These are phyloP conservation scores for Podilymbus podiceps DNA, from an alignment of 2,113 vertebrate species.

Conservation along the genomic window DNA sequence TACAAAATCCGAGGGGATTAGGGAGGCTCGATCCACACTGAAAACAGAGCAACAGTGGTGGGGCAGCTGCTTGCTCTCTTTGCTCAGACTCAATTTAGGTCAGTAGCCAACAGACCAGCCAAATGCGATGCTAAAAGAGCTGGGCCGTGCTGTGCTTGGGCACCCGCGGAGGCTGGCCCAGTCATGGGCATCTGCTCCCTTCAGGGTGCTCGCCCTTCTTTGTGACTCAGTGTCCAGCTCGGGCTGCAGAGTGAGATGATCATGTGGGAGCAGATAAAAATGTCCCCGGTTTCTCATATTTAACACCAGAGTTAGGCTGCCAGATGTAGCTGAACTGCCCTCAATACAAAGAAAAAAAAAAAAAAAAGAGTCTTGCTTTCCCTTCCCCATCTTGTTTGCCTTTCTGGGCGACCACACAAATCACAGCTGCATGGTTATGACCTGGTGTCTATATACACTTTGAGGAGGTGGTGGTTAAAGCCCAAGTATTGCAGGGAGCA, in stretches of 20 bases:
- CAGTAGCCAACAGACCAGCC: conserved; percentile 24
- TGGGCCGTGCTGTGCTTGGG: neutral
- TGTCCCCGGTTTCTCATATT: fast-evolving
- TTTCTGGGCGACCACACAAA: fast-evolving
- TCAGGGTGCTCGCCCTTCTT: fast-evolving
- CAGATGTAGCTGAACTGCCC: neutral
- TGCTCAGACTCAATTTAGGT: conserved; percentile 70
- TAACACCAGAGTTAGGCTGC: neutral
- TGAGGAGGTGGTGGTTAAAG: neutral
- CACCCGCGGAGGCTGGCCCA: neutral
- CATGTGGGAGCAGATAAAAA: neutral
- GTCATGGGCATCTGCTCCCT: fast-evolving
- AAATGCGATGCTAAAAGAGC: fast-evolving
- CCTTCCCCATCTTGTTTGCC: too few species aligned
- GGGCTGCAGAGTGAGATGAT: fast-evolving
- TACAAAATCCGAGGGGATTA: conserved; percentile 95
- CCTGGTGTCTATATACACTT: too few species aligned
- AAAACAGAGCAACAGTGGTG: conserved; percentile 72
- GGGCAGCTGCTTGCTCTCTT: conserved; percentile 67
- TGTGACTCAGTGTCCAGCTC: fast-evolving
- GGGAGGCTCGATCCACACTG: conserved; percentile 83
- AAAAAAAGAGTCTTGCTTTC: too few species aligned
- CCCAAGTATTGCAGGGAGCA: neutral
- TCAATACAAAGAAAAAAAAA: neutral
- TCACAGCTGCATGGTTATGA: neutral